Evolutionary conservation across 2,113 vertebrate species (phyloP), one percentile per base, ranked within the genome.

Genomic region (Cryptotis parvus): DNA sequence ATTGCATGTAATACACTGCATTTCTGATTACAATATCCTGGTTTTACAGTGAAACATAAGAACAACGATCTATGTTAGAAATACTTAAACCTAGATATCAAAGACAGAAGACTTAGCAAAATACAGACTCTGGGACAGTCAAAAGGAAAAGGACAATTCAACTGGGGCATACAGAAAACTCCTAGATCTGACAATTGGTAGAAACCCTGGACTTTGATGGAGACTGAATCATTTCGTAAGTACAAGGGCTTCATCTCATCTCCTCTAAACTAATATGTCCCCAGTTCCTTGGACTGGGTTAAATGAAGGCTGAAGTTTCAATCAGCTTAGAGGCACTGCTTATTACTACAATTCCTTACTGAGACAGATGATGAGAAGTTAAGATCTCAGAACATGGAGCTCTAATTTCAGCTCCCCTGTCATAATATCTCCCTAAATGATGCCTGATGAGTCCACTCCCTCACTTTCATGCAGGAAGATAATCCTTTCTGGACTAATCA

Each of bases 11-110:
- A 49, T 18, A 65, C n/a, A 74, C 31, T 52, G 84, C 15, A 6
- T 45, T 84, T 52, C 39, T 84, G 73, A 84, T 52, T 63, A 52
- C 52, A 72, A 9, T 43, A 49, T 89, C 72, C 84, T 80, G 63
- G 27, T 33, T 77, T 81, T 68, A 63, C 75, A 65, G 49, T 84
- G 45, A 55, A 43, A 73, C 24, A 63, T 72, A 55, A 92, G 58
- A 94, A 58, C 77, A 92, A 80, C n/a, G 41, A 43, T n/a, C 80
- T 26, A 24, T n/a, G 65, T 58, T 58, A 22, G 88, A 78, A 41
- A 69, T 43, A 35, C 78, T 84, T 76, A 63, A 68, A 73, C 35
- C 9, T 4, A 29, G 26, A 49, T 58, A 69, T 84, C 41, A 93
- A 63, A 43, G 66, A 29, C 39, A 87, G 63, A 74, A 76, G 33